Evolutionary conservation across 2,113 vertebrate species (phyloP), one percentile per base, ranked within the genome.

Genomic region (Oceanodroma tethys): DNA sequence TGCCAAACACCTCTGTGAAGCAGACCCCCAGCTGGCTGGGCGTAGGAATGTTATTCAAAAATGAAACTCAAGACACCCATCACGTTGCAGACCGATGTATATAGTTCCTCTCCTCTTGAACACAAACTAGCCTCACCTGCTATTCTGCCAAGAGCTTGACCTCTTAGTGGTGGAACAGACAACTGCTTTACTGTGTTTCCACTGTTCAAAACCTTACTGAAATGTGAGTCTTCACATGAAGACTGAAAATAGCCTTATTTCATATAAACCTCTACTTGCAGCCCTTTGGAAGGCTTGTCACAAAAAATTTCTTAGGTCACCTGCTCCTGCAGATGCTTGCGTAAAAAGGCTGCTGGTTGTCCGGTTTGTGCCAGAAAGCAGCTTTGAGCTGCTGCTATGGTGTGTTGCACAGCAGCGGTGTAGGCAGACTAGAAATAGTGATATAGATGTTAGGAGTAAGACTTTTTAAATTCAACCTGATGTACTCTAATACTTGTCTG

Each of bases 11-110:
- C 67, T 17, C 71, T 1, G 40, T 60, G 86, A 58, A 68, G 83
- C 92, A 59, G 86, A 90, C 66, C 93, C 98, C 98, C 97, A 98
- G 98, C 97, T 95, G 98, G 98, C 98, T 98, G 98, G 98, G 98
- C 36, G 12, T 20, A 13, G 30, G 78, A 76, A 71, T 7, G 1
- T 25, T n/a, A 25, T 21, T 60, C 38, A 40, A 42, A 36, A 65
- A 13, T 0, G 2, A 19, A 68, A 34, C 19, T 30, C 30, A 3
- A 43, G 62, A 63, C 81, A 10, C 19, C 80, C 75, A 13, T 40
- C 20, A 9, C 70, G 7, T 38, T 58, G 60, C 78, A 73, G 60
- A 34, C 78, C 56, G 55, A 7, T 79, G 86, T 95, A 42, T 23
- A 70, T 79, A 90, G 70, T 18, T 79, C 83, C 52, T 47, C 47